Conservation (phyloP, 2,113 vertebrate genomes). For the Amphiprion percula region DNA sequence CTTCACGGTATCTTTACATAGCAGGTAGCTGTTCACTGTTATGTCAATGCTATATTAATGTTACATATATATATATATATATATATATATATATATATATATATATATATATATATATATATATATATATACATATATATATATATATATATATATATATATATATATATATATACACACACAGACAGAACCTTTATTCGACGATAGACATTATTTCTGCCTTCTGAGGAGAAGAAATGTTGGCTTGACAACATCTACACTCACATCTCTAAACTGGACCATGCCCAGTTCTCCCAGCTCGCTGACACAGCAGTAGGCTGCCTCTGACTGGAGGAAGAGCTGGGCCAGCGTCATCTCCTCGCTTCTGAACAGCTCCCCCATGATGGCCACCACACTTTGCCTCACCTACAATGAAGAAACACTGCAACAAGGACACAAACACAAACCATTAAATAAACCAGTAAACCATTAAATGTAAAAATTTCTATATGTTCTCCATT, state of each 20-base stretch:
- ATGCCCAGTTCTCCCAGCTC: slow-evolving; percentile 96
- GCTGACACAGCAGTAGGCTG: slow-evolving; percentile 96
- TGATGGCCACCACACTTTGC: slow-evolving; percentile 65
- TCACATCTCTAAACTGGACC: slow-evolving; percentile 96
- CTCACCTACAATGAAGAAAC: slow-evolving; percentile 3
- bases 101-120: no score
- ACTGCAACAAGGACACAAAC: slow-evolving; percentile 7
- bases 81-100: no score
- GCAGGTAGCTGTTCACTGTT: no score
- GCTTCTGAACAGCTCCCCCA: slow-evolving; percentile 95
- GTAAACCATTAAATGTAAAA: neutral
- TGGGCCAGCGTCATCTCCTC: slow-evolving; percentile 97
- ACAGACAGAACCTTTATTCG: no score
- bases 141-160: no score
- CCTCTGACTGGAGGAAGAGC: slow-evolving; percentile 95
- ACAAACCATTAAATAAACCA: neutral
- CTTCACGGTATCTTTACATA: no score
- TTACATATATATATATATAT: no score
- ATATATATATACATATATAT: no score
- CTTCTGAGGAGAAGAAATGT: no score
- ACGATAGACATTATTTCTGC: neutral
- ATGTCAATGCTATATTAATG: no score
- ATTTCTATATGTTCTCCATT: neutral
- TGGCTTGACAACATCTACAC: slow-evolving; percentile 59
- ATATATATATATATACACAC: no score